Base-by-base conservation (phyloP, 2,888 invertebrate genomes). In the Saturnia japonica region DNA sequence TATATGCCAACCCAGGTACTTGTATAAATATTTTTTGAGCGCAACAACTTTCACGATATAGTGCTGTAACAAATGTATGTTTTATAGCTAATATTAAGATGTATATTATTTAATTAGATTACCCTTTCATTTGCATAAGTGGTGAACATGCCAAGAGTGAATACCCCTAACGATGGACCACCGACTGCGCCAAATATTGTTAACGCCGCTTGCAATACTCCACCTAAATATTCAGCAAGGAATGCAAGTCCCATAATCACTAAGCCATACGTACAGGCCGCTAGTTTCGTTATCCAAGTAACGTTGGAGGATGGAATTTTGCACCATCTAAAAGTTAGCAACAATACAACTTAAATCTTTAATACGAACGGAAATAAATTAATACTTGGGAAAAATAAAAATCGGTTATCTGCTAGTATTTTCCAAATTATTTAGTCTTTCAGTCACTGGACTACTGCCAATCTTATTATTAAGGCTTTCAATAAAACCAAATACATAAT, bases 161-260 rank as follows among this genome's bases (percentile, higher is more conserved):
- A 98, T 1, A 98, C 91, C 0, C 97, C 98, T 40, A 98, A 90
- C 19, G 98, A 86, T 0, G 98, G 98, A 0, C 98, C 98, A 0
- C 98, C 98, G 3, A 97, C 96, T 0, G 97, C 96, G 1, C 98
- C 98, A 82, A 98, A 98, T 76, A 98, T 97, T 0, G 97, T 97
- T 12, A 98, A 90, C 0, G 97, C 95, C 0, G 97, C 97, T 89
- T 98, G 97, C n/a, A 99, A 92, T n/a, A 99, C 95, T 0, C 97
- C 97, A 0, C 98, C 98, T 67, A 98, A 91, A 71, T 96, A 94
- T 77, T 98, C 96, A 0, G 98, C 97, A 9, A 97, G 80, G 86
- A 97, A 98, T 0, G 99, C 97, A 54, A 99, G 84, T 0, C 95
- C 96, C 67, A 99, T 93, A 83, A 97, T 98, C 1, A 97, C 76